Evolutionary conservation across 1,140 invertebrate species (phyloP).

Genomic region (Rhopalosiphum padi): DNA sequence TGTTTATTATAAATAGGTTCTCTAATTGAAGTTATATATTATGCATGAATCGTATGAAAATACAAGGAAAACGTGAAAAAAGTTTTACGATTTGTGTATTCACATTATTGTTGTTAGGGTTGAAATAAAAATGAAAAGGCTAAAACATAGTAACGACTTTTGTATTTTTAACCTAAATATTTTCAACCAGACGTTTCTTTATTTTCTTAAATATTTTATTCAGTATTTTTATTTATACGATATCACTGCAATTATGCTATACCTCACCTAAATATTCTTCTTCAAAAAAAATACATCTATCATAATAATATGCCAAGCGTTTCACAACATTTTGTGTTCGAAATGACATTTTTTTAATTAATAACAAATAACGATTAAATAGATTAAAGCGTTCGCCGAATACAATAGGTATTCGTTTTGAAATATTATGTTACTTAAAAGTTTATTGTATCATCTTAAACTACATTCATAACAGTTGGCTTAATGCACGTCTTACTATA

Average conservation of each 20-base stretch:
- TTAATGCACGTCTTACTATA: background rate
- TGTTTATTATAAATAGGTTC: background rate
- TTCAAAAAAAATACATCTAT: background rate
- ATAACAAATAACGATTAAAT: background rate
- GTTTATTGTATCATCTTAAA: constrained; percentile 7
- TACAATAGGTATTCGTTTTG: background rate
- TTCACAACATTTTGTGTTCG: background rate
- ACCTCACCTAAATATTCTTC: background rate
- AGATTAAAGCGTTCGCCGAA: background rate
- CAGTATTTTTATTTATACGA: background rate
- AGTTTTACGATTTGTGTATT: background rate
- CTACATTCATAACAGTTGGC: background rate
- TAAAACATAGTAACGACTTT: background rate
- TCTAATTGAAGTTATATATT: background rate
- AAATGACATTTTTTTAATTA: constrained; percentile 14
- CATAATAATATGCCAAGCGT: background rate
- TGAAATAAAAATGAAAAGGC: background rate
- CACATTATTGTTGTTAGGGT: background rate
- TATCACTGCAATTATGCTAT: background rate
- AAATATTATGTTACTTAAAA: constrained; percentile 34
- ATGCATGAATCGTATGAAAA: background rate
- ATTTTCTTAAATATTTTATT: background rate
- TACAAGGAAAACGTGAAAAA: background rate
- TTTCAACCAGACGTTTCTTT: background rate
- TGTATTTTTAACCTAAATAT: background rate